Evolutionary conservation across 2,888 invertebrate species (phyloP).

Genomic region (Diogma glabrata): DNA sequence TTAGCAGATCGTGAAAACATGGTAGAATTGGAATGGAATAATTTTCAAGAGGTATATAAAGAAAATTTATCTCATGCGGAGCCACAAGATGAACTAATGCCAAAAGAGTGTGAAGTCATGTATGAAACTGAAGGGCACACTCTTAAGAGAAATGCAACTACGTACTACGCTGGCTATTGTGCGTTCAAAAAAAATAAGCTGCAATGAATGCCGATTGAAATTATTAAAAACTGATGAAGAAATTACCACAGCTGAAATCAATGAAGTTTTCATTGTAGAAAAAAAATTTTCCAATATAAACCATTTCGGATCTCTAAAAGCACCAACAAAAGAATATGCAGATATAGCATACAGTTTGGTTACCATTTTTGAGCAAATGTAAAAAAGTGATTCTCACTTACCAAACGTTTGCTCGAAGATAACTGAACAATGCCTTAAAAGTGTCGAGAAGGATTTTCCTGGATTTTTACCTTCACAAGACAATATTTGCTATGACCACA

Average conservation of each 20-base stretch:
- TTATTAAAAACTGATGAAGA: conserved; percentile 1
- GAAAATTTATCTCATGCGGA: too few species aligned
- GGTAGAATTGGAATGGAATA: not conserved
- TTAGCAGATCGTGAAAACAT: not conserved
- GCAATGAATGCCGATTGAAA: not conserved
- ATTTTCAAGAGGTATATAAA: not conserved
- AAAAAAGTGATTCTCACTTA: too few species aligned
- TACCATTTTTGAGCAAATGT: too few species aligned
- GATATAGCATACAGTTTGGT: not conserved
- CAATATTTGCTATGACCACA: too few species aligned
- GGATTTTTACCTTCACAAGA: too few species aligned
- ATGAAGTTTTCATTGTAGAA: not conserved
- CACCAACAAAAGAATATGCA: not conserved
- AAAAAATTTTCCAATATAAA: not conserved
- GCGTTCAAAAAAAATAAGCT: not conserved
- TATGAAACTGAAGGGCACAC: too few species aligned
- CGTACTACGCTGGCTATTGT: not conserved
- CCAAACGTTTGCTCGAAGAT: too few species aligned
- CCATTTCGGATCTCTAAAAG: not conserved
- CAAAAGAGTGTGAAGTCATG: too few species aligned
- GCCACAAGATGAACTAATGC: too few species aligned
- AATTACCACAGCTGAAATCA: not conserved
- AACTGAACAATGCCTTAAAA: too few species aligned
- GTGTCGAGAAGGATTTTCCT: too few species aligned
- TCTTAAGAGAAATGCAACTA: not conserved